Evolutionary conservation across 2,113 vertebrate genomes (phyloP).

Genomic region (Aegithalos caudatus): DNA sequence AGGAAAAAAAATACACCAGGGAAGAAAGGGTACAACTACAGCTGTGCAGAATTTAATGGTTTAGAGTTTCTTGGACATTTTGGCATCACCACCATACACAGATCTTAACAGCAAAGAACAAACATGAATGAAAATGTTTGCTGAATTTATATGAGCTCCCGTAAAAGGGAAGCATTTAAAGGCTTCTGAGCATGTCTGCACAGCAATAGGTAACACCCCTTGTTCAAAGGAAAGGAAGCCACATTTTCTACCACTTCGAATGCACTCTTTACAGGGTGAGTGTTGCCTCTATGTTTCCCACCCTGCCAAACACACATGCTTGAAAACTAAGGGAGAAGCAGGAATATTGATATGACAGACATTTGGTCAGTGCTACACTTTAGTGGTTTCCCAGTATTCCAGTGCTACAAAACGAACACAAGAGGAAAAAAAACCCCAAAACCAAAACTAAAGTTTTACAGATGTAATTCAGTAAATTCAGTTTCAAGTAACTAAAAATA

Average conservation of each 20-base stretch:
- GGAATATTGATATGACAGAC: conserved; percentile 55
- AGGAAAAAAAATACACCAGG: conserved; percentile 55
- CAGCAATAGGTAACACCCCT: conserved; percentile 76
- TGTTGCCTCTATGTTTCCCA: conserved; percentile 38
- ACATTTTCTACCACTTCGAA: conserved; percentile 48
- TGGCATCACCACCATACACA: background rate
- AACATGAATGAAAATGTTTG: background rate
- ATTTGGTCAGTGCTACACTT: conserved; percentile 19
- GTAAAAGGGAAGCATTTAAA: background rate
- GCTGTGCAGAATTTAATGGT: conserved; percentile 72
- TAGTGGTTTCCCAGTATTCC: conserved; percentile 49
- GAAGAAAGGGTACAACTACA: conserved; percentile 72
- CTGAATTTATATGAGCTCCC: background rate
- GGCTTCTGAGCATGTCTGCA: conserved; percentile 67
- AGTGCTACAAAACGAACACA: conserved; percentile 51
- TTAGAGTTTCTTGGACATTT: background rate
- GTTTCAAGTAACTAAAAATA: background rate
- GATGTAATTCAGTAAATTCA: background rate
- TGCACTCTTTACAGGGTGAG: conserved; percentile 37
- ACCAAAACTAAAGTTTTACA: conserved; percentile 1
- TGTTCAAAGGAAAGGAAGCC: conserved; percentile 70
- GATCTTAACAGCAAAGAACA: conserved; percentile 11
- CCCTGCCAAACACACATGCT: conserved; percentile 71
- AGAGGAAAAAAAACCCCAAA: conserved; percentile 6
- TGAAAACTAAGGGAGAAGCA: conserved; percentile 71